A percentile compares a stretch with the other conserved stretches of the same genome.
Conservation (phyloP, 2,113 vertebrate species). For the Poeciliopsis turrubarensis region DNA sequence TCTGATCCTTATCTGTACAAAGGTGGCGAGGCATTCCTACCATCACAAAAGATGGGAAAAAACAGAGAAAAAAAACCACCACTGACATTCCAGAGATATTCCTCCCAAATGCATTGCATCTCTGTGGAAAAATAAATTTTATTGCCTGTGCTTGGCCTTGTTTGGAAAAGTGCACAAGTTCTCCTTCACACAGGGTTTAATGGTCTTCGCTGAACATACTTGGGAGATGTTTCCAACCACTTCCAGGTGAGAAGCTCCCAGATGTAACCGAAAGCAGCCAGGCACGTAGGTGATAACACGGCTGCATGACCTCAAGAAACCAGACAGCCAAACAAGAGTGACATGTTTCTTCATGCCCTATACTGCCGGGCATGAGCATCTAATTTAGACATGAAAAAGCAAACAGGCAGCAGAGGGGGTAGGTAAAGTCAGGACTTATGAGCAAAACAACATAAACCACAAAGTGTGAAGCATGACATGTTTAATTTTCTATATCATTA, state of each 20-base stretch:
- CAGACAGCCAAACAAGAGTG: conserved; percentile 71
- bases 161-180: conserved; percentile 70
- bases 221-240: conserved; percentile 56
- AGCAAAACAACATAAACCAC: conserved; percentile 32
- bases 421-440: conserved; percentile 23
- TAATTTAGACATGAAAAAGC: conserved; percentile 67
- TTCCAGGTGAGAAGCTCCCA: conserved; percentile 49
- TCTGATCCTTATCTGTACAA: conserved; percentile 72
- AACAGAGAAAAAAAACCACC: conserved; percentile 66
- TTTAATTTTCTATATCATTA: neutral
- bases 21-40: conserved; percentile 77
- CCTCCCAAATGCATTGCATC: conserved; percentile 72
- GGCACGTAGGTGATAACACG: conserved; percentile 57
- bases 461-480: neutral
- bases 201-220: conserved; percentile 52
- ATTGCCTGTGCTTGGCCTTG: conserved; percentile 54
- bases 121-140: conserved; percentile 69
- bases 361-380: conserved; percentile 41
- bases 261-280: conserved; percentile 52
- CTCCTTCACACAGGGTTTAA: conserved; percentile 59
- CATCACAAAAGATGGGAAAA: conserved; percentile 76
- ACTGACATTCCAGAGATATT: conserved; percentile 76
- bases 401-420: conserved; percentile 36
- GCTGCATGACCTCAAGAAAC: conserved; percentile 62
- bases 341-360: conserved; percentile 62